Evolutionary conservation across 2,888 invertebrate genomes (phyloP).

Genomic region (Yponomeuta plumbellus): DNA sequence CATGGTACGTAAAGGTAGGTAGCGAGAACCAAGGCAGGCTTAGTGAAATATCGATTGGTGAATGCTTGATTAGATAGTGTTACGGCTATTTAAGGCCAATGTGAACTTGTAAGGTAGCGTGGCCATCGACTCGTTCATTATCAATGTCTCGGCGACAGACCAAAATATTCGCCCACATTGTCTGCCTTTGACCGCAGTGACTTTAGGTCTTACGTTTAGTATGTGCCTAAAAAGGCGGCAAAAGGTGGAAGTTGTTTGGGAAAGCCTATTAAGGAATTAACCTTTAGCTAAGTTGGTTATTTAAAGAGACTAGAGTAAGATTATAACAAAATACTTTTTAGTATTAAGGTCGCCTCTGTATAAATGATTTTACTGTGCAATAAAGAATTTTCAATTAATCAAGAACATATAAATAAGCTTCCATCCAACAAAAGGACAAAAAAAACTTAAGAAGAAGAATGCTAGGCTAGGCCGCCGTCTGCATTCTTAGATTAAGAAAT

Average conservation of each 20-base stretch:
- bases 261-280: too few species aligned
- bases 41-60: not conserved
- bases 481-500: too few species aligned
- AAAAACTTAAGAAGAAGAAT: too few species aligned
- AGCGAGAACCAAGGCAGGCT: not conserved
- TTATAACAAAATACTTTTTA: too few species aligned
- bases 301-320: too few species aligned
- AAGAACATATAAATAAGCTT: too few species aligned
- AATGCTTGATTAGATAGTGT: constrained; percentile 2
- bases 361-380: too few species aligned
- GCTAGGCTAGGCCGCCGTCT: too few species aligned
- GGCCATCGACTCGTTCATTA: constrained; percentile 21
- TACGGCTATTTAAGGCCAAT: not conserved
- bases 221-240: not conserved
- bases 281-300: too few species aligned
- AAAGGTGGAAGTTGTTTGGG: not conserved
- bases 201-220: not conserved
- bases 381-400: too few species aligned
- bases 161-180: constrained; percentile 6
- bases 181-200: not conserved
- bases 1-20: not conserved
- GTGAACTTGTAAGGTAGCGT: constrained; percentile 8
- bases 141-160: constrained; percentile 18
- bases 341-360: too few species aligned
- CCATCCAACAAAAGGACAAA: too few species aligned